Evolutionary conservation across 2,888 invertebrate genomes (phyloP).

Genomic region (Macaria notata): DNA sequence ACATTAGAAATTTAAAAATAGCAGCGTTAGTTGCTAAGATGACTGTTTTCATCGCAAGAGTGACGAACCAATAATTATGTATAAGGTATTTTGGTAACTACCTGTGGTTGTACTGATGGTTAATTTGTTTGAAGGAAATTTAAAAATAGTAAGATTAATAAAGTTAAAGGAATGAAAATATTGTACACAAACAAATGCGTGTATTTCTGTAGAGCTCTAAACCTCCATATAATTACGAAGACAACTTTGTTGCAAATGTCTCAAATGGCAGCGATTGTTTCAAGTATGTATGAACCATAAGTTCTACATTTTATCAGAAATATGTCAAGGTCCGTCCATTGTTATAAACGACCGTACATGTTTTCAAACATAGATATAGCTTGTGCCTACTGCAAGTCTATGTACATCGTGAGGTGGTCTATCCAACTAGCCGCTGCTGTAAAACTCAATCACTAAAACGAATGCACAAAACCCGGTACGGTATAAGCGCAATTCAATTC

Average conservation of each 20-base stretch:
- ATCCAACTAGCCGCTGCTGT: constrained; percentile 36
- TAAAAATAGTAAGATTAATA: no score
- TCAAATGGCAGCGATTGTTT: constrained; percentile 18
- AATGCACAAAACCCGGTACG: constrained; percentile 40
- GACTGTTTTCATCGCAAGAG: no score
- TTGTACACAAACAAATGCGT: no score
- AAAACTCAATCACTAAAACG: constrained; percentile 41
- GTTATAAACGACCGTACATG: constrained; percentile 19
- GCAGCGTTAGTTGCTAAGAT: no score
- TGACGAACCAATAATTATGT: no score
- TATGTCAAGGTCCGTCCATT: constrained; percentile 36
- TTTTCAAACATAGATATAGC: constrained; percentile 24
- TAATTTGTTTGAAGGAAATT: no score
- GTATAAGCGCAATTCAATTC: constrained; percentile 50
- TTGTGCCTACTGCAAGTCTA: constrained; percentile 3
- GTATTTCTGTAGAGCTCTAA: no score
- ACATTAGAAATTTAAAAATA: no score
- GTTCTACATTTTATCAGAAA: constrained; percentile 36
- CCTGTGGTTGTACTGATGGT: no score
- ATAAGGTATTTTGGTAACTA: no score
- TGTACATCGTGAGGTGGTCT: constrained; percentile 3
- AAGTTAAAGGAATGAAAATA: no score
- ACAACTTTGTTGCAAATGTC: constrained; percentile 7
- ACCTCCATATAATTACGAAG: constrained; percentile 3
- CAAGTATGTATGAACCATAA: constrained; percentile 22